phyloP scores from a whole-genome alignment of 2,888 invertebrate species.

The Augochlorella aurata region DNA sequence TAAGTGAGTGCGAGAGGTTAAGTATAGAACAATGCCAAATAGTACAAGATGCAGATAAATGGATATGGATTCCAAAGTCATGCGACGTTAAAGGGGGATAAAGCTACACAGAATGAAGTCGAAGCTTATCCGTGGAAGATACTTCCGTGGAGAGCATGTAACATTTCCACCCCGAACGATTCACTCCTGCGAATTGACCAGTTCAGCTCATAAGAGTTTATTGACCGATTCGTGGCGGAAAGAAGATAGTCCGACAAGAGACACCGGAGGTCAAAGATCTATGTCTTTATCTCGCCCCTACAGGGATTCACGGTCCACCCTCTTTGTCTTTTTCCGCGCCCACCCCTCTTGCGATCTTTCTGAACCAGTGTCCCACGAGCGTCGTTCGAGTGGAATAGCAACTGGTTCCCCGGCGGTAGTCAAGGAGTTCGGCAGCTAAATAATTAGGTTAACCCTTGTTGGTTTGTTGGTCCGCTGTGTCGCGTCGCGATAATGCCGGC shows the following conservation, averaged over 20 bases:
- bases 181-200: constrained; percentile 36
- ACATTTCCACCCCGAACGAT: constrained; percentile 10
- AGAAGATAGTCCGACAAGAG: constrained; percentile 19
- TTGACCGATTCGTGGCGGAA: constrained; percentile 26
- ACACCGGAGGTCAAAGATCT: constrained; percentile 30
- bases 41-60: neutral
- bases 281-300: constrained; percentile 38
- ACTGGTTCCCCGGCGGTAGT: constrained; percentile 64
- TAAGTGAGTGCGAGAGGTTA: too few relatives aligned
- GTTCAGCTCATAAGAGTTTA: constrained; percentile 45
- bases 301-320: constrained; percentile 40
- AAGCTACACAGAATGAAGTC: neutral
- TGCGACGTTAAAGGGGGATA: neutral
- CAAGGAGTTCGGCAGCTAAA: constrained; percentile 72
- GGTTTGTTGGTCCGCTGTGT: constrained; percentile 59
- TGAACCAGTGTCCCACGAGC: constrained; percentile 68
- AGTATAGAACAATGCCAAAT: neutral
- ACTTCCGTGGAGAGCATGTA: neutral
- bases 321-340: constrained; percentile 1
- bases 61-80: neutral
- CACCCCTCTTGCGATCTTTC: constrained; percentile 21
- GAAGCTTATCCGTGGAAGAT: neutral
- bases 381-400: constrained; percentile 74
- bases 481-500: constrained; percentile 49
- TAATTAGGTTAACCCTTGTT: constrained; percentile 77